Conservation (phyloP, 2,797 vertebrate genomes). For the Clarias laeviceps region DNA sequence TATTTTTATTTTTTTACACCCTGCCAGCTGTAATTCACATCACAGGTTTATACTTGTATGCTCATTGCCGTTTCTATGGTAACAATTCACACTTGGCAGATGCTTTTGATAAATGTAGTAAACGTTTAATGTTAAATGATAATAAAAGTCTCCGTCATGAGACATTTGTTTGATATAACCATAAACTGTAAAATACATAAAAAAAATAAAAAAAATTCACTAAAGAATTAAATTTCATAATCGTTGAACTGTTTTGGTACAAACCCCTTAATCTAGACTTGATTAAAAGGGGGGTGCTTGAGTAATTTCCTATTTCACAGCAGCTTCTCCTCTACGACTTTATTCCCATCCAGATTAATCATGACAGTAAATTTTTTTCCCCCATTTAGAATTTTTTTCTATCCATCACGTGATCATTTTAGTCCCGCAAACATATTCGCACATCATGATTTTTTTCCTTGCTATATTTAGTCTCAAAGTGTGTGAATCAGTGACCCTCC, state of each 20-base stretch:
- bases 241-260: background rate
- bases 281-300: background rate
- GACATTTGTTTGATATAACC: background rate
- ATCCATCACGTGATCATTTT: background rate
- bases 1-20: background rate
- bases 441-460: background rate
- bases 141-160: background rate
- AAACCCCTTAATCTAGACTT: background rate
- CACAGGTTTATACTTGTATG: background rate
- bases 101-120: background rate
- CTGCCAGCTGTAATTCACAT: background rate
- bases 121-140: background rate
- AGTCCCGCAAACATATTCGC: background rate
- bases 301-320: background rate
- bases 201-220: too few species aligned
- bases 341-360: background rate
- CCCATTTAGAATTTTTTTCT: background rate
- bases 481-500: background rate
- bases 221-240: background rate
- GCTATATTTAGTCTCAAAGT: background rate
- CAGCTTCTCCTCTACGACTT: background rate
- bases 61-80: too few species aligned
- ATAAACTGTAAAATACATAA: background rate
- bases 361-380: too few species aligned
- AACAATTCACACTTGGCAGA: background rate